Evolutionary conservation across 2,888 invertebrate genomes (phyloP).

Genomic region (Digitonthophagus gazella): DNA sequence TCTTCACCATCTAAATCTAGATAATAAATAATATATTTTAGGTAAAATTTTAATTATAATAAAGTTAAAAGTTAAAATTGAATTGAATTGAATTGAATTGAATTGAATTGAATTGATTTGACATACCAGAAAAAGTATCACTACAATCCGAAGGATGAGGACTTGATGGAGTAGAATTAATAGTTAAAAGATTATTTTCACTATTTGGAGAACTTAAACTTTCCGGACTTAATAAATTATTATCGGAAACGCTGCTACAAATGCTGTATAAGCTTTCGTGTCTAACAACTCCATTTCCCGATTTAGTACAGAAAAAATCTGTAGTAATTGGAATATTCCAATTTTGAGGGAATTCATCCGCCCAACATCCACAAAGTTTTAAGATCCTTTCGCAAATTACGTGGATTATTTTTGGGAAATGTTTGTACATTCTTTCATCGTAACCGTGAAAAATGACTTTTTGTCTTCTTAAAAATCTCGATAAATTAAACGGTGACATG

Average conservation of each 20-base stretch:
- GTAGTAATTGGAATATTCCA: slow-evolving; percentile 60
- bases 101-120: background rate
- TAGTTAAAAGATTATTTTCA: slow-evolving; percentile 32
- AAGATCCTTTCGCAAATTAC: slow-evolving; percentile 74
- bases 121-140: slow-evolving; percentile 35
- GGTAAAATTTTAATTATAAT: no score
- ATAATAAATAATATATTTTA: no score
- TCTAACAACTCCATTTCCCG: slow-evolving; percentile 39
- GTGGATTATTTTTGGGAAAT: slow-evolving; percentile 80
- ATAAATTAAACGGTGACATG: slow-evolving; percentile 64
- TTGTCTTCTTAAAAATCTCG: slow-evolving; percentile 69
- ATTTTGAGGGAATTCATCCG: slow-evolving; percentile 56
- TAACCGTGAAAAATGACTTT: slow-evolving; percentile 72
- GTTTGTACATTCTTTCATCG: slow-evolving; percentile 71
- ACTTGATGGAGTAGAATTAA: slow-evolving; percentile 38
- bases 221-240: slow-evolving; percentile 38
- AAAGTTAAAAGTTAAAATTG: no score
- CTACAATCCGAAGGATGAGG: slow-evolving; percentile 44
- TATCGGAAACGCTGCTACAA: slow-evolving; percentile 41
- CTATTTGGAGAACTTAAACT: slow-evolving; percentile 37
- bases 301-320: slow-evolving; percentile 53
- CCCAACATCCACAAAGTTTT: slow-evolving; percentile 64
- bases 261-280: slow-evolving; percentile 45
- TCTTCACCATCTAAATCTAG: slow-evolving; percentile 51
- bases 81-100: background rate